Evolutionary conservation across 2,797 vertebrate species (phyloP), one percentile per base, ranked within the genome.

Genomic region (Enteromius unitaeniatus): DNA sequence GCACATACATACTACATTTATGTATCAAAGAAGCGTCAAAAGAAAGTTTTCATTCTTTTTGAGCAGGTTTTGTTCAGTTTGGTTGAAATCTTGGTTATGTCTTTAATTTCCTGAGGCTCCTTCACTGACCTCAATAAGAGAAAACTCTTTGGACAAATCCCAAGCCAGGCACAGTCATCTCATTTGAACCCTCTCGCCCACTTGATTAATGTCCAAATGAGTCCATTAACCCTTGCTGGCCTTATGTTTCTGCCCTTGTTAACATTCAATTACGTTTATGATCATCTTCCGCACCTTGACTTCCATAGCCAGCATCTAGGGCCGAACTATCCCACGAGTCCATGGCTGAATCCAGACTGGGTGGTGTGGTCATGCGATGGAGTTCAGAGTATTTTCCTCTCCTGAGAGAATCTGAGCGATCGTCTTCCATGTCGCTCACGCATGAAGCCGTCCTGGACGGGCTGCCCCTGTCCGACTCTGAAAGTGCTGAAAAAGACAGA

Each of bases 291-390:
- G 93, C 90, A 99, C 98, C 97, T 95, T 97, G 96, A 88, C 95
- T 97, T 85, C 96, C 93, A 84, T 97, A 98, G 37, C 95, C 96
- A 0, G 94, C 92, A 6, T 99, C 97, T 1, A 97, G 95, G 78
- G 95, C 97, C 0, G 96, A 97, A 87, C 97, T 95, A 65, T 97
- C 97, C 98, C 98, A 99, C 26, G 97, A 98, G 88, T 98, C 98
- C 94, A 99, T 93, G 11, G 97, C 97, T 0, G 97, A 99, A 91
- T 99, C 98, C 88, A 97, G 92, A 0, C 97, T 98, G 55, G 96
- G 96, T 78, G 97, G 93, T 19, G 88, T 87, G 3, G 96, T 94
- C 64, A 96, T 93, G 0, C 96, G 96, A 84, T 96, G 96, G n/a
- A 95, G 93, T 86, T 96, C 95, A 0, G 96, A 95, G 81, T 95